Evolutionary conservation across 1,140 invertebrate species (phyloP).

Genomic region (Philaenus spumarius): DNA sequence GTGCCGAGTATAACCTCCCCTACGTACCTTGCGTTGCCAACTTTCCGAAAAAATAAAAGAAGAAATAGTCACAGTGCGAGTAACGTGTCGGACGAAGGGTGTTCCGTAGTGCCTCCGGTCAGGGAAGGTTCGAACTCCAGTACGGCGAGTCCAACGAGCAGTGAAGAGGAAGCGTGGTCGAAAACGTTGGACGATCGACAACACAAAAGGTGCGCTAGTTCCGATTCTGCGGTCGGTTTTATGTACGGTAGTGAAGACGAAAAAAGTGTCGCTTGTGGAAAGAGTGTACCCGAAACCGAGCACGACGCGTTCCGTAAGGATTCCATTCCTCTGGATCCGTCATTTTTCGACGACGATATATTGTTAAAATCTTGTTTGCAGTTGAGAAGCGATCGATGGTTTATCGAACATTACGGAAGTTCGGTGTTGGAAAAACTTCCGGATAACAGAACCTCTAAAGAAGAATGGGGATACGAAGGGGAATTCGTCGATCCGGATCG

Average conservation of each 20-base stretch:
- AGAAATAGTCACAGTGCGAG: constrained; percentile 3
- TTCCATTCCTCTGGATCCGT: no score
- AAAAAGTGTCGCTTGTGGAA: neutral
- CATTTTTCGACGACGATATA: no score
- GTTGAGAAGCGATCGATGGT: constrained; percentile 8
- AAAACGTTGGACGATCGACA: neutral
- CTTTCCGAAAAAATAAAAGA: constrained; percentile 6
- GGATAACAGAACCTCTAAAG: neutral
- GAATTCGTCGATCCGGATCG: constrained; percentile 1
- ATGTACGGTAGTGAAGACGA: constrained; percentile 45
- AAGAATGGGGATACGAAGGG: neutral
- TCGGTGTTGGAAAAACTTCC: constrained; percentile 6
- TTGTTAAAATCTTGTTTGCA: no score
- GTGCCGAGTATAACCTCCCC: neutral
- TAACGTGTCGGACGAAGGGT: constrained; percentile 14
- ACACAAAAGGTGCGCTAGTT: constrained; percentile 41
- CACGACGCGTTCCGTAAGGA: no score
- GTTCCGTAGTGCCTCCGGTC: constrained; percentile 1
- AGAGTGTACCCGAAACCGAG: no score
- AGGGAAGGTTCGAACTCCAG: neutral
- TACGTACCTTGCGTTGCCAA: constrained; percentile 15
- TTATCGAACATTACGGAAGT: constrained; percentile 11
- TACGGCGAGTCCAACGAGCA: neutral
- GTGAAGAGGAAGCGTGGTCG: neutral
- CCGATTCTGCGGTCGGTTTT: constrained; percentile 45